phyloP scores from a whole-genome alignment of 1,140 invertebrate species.

The Scaptomyza graminum region DNA sequence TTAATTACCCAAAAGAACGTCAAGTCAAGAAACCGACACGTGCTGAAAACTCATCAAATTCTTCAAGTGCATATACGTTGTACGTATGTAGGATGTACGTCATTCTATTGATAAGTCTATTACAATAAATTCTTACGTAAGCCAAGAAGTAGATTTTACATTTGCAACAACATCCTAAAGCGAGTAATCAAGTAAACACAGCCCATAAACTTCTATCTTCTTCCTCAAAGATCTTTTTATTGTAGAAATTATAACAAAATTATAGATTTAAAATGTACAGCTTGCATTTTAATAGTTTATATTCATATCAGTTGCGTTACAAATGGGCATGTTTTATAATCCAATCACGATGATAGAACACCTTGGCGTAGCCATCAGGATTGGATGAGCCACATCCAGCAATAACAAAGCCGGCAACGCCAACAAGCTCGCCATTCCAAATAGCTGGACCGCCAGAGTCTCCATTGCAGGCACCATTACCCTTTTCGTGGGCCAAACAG shows the following conservation, averaged over 20 bases:
- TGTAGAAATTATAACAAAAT: no score
- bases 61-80: conserved; percentile 2
- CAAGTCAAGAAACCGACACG: conserved; percentile 9
- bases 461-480: conserved; percentile 46
- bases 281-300: no score
- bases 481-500: conserved; percentile 49
- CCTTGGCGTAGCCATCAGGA: conserved; percentile 84
- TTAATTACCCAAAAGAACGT: conserved; percentile 30
- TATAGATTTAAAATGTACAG: no score
- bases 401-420: conserved; percentile 45
- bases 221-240: no score
- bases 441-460: conserved; percentile 60
- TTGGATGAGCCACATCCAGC: conserved; percentile 28
- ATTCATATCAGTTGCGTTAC: conserved; percentile 9
- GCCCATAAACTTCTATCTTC: no score
- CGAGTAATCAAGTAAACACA: no score
- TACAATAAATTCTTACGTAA: no score
- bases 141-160: no score
- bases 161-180: no score
- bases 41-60: conserved; percentile 5
- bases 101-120: no score
- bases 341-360: conserved; percentile 84
- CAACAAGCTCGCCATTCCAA: conserved; percentile 44
- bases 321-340: conserved; percentile 67
- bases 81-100: no score